Conservation (phyloP, 2,888 invertebrate species). For the Zhengitettix transpicula region DNA sequence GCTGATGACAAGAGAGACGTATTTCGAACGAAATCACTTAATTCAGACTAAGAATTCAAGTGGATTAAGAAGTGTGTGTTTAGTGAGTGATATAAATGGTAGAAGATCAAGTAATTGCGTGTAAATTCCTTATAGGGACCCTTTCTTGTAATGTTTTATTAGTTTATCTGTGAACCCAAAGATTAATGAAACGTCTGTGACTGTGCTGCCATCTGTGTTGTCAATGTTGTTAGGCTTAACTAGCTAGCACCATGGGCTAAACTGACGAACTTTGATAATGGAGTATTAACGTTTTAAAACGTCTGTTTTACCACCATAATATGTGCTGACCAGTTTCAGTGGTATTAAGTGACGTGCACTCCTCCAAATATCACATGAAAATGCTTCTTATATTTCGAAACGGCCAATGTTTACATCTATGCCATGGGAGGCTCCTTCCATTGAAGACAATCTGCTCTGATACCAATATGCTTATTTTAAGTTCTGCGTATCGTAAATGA, state of each 20-base stretch:
- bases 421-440: slow-evolving; percentile 10
- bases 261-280: slow-evolving; percentile 9
- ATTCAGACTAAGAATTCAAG: slow-evolving; percentile 15
- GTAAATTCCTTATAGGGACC: too few relatives aligned
- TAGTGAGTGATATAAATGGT: too few relatives aligned
- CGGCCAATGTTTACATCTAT: slow-evolving; percentile 14
- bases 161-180: slow-evolving; percentile 7
- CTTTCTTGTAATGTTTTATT: neutral
- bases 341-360: neutral
- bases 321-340: neutral
- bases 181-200: slow-evolving; percentile 25
- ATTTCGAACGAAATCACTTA: slow-evolving; percentile 4
- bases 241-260: slow-evolving; percentile 27
- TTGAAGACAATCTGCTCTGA: slow-evolving; percentile 10
- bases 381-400: neutral
- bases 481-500: neutral
- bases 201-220: slow-evolving; percentile 64
- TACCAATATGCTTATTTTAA: slow-evolving; percentile 1
- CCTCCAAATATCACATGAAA: neutral
- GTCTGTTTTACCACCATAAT: slow-evolving; percentile 1
- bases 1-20: slow-evolving; percentile 25
- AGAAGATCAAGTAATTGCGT: too few relatives aligned
- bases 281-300: slow-evolving; percentile 7
- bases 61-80: neutral
- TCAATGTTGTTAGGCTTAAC: slow-evolving; percentile 56